Evolutionary conservation across 2,113 vertebrate genomes (phyloP).

Genomic region (Scomber scombrus): DNA sequence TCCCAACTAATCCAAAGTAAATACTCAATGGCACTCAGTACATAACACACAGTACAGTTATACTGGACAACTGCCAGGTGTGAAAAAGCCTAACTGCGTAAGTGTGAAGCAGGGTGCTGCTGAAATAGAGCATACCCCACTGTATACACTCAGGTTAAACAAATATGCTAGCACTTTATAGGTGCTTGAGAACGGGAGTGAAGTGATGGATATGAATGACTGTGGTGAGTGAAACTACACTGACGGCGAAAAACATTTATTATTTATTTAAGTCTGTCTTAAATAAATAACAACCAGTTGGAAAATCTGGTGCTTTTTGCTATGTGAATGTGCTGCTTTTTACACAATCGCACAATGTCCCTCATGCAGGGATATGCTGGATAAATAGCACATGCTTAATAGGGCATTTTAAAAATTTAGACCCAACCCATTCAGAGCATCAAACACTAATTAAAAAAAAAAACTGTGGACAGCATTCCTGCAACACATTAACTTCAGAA

Average conservation of each 20-base stretch:
- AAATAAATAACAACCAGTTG: not conserved
- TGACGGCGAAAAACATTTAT: constrained; percentile 17
- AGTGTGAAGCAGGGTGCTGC: constrained; percentile 32
- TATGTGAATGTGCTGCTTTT: not conserved
- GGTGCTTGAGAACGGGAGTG: constrained; percentile 11
- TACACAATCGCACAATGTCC: not conserved
- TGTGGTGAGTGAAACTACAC: constrained; percentile 33
- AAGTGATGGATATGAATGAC: constrained; percentile 34
- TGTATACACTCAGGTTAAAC: constrained; percentile 19
- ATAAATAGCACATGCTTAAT: not conserved
- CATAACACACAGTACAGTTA: constrained; percentile 5
- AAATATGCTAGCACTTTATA: constrained; percentile 43
- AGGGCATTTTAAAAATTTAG: not conserved
- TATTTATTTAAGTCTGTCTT: not conserved
- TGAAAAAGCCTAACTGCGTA: constrained; percentile 33
- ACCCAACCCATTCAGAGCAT: too few relatives aligned
- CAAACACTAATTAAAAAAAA: too few relatives aligned
- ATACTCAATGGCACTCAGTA: not conserved
- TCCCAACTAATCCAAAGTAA: constrained; percentile 12
- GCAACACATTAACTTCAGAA: too few relatives aligned
- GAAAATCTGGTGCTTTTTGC: not conserved
- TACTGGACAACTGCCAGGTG: constrained; percentile 25
- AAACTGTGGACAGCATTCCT: too few relatives aligned
- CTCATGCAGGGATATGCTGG: not conserved
- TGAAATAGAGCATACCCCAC: constrained; percentile 30